Evolutionary conservation across 2,113 vertebrate genomes (phyloP).

Genomic region (Calyptomena viridis): DNA sequence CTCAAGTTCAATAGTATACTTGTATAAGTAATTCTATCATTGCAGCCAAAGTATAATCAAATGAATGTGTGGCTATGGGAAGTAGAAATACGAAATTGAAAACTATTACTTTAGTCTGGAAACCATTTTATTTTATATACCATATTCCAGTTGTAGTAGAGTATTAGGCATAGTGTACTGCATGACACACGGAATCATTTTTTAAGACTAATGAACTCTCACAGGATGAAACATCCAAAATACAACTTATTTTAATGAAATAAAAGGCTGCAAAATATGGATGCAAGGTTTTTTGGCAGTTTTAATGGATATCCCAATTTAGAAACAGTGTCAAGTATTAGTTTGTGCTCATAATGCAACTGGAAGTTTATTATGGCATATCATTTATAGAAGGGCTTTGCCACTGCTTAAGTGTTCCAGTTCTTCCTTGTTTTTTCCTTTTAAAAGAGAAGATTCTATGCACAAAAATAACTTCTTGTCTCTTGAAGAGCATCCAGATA

Average conservation of each 20-base stretch:
- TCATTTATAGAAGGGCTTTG: not conserved
- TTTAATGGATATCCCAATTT: not conserved
- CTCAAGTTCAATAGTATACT: not conserved
- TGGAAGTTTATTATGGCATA: not conserved
- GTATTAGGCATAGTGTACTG: not conserved
- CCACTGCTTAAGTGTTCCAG: not conserved
- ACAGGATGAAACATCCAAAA: not conserved
- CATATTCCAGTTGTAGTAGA: not conserved
- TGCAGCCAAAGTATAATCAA: not conserved
- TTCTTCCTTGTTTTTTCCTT: not conserved
- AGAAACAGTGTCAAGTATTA: not conserved
- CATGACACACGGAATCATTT: not conserved
- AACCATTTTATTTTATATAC: not conserved
- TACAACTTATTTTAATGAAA: not conserved
- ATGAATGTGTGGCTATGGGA: not conserved
- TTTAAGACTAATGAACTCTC: not conserved
- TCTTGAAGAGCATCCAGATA: not conserved
- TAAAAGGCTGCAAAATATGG: not conserved
- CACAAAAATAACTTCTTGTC: not conserved
- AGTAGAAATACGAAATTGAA: not conserved
- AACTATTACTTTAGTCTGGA: not conserved
- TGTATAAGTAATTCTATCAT: not conserved
- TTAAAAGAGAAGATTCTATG: not conserved
- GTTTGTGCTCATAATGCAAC: not conserved
- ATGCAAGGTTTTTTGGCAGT: accelerated